phyloP scores from a whole-genome alignment of 2,113 vertebrate species.

The Phrynosoma platyrhinos region DNA sequence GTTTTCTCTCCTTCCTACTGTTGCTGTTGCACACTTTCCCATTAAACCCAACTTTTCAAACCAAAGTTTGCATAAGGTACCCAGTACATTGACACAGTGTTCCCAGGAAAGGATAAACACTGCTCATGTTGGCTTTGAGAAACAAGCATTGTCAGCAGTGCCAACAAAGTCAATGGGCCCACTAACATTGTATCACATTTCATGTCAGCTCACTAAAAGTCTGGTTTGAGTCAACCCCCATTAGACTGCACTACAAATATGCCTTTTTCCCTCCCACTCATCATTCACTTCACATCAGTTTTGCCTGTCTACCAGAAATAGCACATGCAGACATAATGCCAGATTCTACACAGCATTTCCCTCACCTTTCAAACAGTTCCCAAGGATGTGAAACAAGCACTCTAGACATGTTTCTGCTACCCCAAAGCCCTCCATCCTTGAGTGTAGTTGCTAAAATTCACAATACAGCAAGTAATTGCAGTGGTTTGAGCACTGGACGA shows the following conservation, averaged over 20 bases:
- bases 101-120: conserved; percentile 9
- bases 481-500: too few relatives aligned
- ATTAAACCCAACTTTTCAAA: background rate
- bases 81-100: background rate
- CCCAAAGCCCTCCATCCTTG: background rate
- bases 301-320: background rate
- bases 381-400: background rate
- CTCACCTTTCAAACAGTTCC: background rate
- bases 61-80: background rate
- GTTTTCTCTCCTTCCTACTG: background rate
- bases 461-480: too few relatives aligned
- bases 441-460: background rate
- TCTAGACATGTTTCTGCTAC: conserved; percentile 22
- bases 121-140: background rate
- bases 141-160: background rate
- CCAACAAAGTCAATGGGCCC: background rate
- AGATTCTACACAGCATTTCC: background rate
- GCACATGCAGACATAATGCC: fast-evolving
- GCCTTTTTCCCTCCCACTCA: background rate
- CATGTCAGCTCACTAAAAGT: conserved; percentile 1
- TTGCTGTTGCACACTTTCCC: conserved; percentile 9
- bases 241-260: background rate
- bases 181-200: conserved; percentile 4
- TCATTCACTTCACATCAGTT: background rate
- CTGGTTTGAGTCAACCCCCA: background rate